These are phyloP conservation scores for Hippocampus mohnikei DNA, from an alignment of 2,113 vertebrate species.

Conservation along the genomic window DNA sequence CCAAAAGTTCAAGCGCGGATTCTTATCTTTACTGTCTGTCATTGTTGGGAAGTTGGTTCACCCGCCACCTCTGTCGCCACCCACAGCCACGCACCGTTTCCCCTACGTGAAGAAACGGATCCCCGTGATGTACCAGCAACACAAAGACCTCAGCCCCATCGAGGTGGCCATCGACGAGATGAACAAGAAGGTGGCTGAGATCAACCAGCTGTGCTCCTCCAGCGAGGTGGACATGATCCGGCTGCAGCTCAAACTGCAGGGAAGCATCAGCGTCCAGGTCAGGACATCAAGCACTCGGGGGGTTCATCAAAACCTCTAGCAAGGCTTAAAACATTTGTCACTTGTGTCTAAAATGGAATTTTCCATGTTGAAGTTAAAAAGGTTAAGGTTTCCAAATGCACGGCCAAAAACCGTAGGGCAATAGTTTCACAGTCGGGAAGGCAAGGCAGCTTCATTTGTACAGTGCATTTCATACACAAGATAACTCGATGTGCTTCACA, in stretches of 20 bases:
- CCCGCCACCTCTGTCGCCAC: background rate
- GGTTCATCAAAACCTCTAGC: background rate
- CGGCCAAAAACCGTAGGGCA: too few species aligned
- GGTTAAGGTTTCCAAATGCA: too few species aligned
- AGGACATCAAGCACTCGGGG: background rate
- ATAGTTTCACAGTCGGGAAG: too few species aligned
- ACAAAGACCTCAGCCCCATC: slow-evolving; percentile 94
- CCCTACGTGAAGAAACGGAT: slow-evolving; percentile 97
- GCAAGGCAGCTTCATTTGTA: too few species aligned
- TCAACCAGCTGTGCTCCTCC: slow-evolving; percentile 87
- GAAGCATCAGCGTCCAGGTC: slow-evolving; percentile 95
- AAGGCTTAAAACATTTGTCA: background rate
- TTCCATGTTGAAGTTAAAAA: too few species aligned
- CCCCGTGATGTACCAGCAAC: slow-evolving; percentile 97
- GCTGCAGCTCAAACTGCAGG: slow-evolving; percentile 94
- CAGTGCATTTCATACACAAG: too few species aligned
- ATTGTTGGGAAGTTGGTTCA: slow-evolving; percentile 8
- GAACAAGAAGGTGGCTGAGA: slow-evolving; percentile 94
- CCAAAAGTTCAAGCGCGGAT: slow-evolving; percentile 56
- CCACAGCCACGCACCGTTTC: slow-evolving; percentile 90
- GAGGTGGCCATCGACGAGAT: slow-evolving; percentile 98
- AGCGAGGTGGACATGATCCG: slow-evolving; percentile 97
- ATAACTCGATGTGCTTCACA: too few species aligned
- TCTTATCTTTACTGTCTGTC: slow-evolving; percentile 49
- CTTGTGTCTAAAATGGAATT: too few species aligned